Percentiles rank a stretch among this genome's conserved stretches.
phyloP scores from a whole-genome alignment of 53 echinoderm and acorn worm species.

The Mesocentrotus franciscanus region DNA sequence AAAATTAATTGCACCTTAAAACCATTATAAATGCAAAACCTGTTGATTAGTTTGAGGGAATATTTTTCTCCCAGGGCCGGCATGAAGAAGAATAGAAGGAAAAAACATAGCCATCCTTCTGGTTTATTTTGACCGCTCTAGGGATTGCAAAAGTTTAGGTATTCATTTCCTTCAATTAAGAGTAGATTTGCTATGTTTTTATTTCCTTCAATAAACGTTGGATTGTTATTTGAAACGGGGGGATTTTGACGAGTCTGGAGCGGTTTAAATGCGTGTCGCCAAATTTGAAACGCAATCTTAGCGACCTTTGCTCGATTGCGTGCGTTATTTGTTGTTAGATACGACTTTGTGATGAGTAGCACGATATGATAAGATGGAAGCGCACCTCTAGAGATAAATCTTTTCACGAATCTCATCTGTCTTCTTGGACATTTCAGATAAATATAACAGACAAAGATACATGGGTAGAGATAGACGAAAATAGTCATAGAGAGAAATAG shows the following conservation, averaged over 20 bases:
- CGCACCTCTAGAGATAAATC: background rate
- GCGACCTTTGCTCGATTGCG: background rate
- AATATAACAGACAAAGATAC: background rate
- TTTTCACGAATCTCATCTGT: background rate
- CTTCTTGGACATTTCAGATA: background rate
- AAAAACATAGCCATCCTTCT: too few relatives aligned
- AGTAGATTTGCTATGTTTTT: background rate
- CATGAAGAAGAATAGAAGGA: too few relatives aligned
- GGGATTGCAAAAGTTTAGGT: background rate
- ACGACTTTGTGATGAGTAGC: background rate
- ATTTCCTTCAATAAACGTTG: background rate
- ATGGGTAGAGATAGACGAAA: background rate
- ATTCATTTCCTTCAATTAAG: constrained; percentile 26
- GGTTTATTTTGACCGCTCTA: too few relatives aligned
- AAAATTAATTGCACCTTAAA: too few relatives aligned
- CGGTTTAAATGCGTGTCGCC: background rate
- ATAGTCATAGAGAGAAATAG: background rate
- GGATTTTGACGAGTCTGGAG: background rate
- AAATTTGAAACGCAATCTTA: background rate
- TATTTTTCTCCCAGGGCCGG: too few relatives aligned
- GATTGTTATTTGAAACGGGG: constrained; percentile 10
- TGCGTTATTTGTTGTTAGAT: background rate
- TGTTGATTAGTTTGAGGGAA: too few relatives aligned
- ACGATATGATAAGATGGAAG: background rate
- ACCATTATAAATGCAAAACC: too few relatives aligned